Conservation (phyloP, 1,140 invertebrate species). For the Drosophila trapezifrons region DNA sequence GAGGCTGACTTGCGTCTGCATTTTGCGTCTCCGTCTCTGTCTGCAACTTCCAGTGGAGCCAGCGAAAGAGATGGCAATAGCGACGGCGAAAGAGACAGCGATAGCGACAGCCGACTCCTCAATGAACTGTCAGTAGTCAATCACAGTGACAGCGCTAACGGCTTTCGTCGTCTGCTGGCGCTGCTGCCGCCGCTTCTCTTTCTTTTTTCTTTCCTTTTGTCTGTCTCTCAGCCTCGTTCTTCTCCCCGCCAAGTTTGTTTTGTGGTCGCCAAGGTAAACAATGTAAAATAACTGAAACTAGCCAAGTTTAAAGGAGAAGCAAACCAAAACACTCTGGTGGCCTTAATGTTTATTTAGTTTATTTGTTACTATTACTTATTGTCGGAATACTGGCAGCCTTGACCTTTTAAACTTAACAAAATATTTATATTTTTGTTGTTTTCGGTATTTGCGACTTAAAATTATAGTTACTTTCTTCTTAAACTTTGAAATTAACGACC, state of each 20-base stretch:
- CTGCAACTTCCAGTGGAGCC: constrained; percentile 6
- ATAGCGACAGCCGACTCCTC: constrained; percentile 29
- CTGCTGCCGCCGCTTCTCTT: constrained; percentile 18
- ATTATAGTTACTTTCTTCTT: no score
- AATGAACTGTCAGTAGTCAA: constrained; percentile 55
- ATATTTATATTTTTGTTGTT: neutral
- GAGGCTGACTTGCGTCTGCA: constrained; percentile 44
- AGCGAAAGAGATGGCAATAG: constrained; percentile 10
- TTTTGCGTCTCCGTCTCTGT: constrained; percentile 14
- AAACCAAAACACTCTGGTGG: constrained; percentile 1
- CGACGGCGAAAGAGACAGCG: constrained; percentile 1
- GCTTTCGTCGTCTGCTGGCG: constrained; percentile 32
- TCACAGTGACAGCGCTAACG: constrained; percentile 54
- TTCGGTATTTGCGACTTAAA: no score
- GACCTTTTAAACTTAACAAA: neutral
- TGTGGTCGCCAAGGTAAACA: constrained; percentile 26
- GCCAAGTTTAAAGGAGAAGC: constrained; percentile 4
- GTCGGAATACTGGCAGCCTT: neutral
- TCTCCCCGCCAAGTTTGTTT: constrained; percentile 14
- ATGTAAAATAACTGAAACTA: constrained; percentile 26
- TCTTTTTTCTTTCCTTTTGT: neutral
- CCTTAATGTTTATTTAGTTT: constrained; percentile 6
- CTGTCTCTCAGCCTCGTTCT: neutral
- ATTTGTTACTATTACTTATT: constrained; percentile 3
- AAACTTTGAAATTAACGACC: no score